Conservation (phyloP, 1,140 invertebrate species). For the Nylanderia fulva region DNA sequence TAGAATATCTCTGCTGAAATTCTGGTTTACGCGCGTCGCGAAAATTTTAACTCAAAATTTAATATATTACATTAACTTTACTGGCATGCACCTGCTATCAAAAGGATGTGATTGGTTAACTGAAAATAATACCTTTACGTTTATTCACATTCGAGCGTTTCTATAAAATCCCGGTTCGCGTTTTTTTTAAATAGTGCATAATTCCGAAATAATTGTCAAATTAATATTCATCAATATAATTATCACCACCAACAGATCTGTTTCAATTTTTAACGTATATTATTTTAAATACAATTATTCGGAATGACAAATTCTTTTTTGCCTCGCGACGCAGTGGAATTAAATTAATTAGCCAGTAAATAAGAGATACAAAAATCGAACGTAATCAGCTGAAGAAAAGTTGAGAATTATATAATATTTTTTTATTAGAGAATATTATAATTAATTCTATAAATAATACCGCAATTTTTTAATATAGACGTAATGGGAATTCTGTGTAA, state of each 20-base stretch:
- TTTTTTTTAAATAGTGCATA: background rate
- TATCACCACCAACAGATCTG: background rate
- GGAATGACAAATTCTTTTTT: background rate
- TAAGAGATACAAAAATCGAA: background rate
- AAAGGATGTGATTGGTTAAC: too few species aligned
- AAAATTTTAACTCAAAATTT: too few species aligned
- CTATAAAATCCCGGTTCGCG: background rate
- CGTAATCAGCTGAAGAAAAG: background rate
- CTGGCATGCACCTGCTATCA: too few species aligned
- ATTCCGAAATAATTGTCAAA: background rate
- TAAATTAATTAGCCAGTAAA: constrained; percentile 33
- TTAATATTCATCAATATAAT: background rate
- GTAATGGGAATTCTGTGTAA: too few species aligned
- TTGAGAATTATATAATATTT: constrained; percentile 42
- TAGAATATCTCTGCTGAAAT: too few species aligned
- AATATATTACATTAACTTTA: too few species aligned
- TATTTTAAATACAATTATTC: background rate
- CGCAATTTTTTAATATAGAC: too few species aligned
- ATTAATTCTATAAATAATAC: too few species aligned
- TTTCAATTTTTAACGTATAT: too few species aligned
- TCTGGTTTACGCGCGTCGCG: too few species aligned
- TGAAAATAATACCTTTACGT: background rate
- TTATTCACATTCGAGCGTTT: background rate
- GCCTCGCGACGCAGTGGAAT: background rate
- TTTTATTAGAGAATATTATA: too few species aligned